phyloP scores from a whole-genome alignment of 2,888 invertebrate genomes.

The Chloroclystis v-ata region DNA sequence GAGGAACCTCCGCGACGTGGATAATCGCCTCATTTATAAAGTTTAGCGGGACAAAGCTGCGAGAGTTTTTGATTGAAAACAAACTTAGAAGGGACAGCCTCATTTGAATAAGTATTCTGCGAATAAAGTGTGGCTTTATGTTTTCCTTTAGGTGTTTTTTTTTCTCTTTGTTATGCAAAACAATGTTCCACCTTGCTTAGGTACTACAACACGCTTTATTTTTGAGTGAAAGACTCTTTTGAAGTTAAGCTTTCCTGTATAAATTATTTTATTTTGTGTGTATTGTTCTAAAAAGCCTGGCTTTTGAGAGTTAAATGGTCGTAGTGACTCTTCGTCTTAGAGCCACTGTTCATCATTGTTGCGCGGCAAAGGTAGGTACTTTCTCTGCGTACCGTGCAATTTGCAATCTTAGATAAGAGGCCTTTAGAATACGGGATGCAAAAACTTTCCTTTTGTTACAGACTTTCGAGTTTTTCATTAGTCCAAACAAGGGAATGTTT shows the following conservation, averaged over 20 bases:
- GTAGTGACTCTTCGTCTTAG: constrained; percentile 56
- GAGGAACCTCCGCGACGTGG: constrained; percentile 58
- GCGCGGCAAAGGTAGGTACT: constrained; percentile 33
- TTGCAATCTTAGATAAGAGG: constrained; percentile 34
- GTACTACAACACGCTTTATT: constrained; percentile 78
- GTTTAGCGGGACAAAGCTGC: constrained; percentile 76
- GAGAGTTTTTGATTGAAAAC: constrained; percentile 79
- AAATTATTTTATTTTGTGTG: constrained; percentile 77
- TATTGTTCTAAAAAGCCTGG: constrained; percentile 71
- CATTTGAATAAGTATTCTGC: constrained; percentile 79
- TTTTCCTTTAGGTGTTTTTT: constrained; percentile 77
- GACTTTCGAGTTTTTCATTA: constrained; percentile 32
- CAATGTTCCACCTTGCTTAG: constrained; percentile 79
- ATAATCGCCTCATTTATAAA: constrained; percentile 79
- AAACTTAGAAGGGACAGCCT: constrained; percentile 79
- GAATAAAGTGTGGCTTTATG: constrained; percentile 79
- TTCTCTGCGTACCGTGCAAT: constrained; percentile 29
- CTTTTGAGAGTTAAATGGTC: constrained; percentile 69
- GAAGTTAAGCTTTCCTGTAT: constrained; percentile 77
- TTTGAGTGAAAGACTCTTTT: constrained; percentile 78
- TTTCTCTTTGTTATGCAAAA: constrained; percentile 78
- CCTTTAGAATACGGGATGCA: constrained; percentile 31
- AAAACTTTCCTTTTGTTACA: constrained; percentile 32
- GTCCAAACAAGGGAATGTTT: constrained; percentile 27
- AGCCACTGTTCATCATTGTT: constrained; percentile 60